Conservation (phyloP, 2,113 vertebrate species). For the Chascanopsetta lugubris region DNA sequence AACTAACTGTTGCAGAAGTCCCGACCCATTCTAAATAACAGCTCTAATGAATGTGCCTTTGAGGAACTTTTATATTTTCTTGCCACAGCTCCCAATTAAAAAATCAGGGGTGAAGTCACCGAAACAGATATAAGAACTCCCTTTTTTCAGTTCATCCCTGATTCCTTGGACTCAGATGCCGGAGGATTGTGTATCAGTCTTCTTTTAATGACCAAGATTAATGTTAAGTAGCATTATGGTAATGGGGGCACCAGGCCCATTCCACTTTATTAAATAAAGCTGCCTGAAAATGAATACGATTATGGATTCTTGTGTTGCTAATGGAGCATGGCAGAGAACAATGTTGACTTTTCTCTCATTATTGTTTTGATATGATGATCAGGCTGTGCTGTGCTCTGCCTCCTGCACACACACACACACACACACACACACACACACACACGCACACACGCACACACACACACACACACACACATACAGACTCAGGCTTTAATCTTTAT, state of each 20-base stretch:
- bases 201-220: constrained; percentile 82
- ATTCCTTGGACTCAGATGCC: constrained; percentile 71
- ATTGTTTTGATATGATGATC: constrained; percentile 76
- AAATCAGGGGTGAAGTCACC: constrained; percentile 63
- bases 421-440: background rate
- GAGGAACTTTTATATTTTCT: constrained; percentile 20
- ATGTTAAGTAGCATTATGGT: constrained; percentile 82
- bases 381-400: constrained; percentile 31
- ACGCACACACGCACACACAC: background rate
- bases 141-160: constrained; percentile 52
- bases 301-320: constrained; percentile 74
- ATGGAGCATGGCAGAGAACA: constrained; percentile 76
- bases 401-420: constrained; percentile 2
- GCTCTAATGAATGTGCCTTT: no score
- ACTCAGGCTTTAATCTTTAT: constrained; percentile 38
- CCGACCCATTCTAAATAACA: background rate
- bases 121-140: constrained; percentile 60
- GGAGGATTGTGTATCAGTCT: constrained; percentile 80
- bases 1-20: background rate
- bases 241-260: constrained; percentile 77
- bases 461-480: constrained; percentile 4
- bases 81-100: constrained; percentile 62
- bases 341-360: constrained; percentile 77
- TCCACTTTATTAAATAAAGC: constrained; percentile 87
- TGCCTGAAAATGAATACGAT: constrained; percentile 81